Conservation (phyloP, 2,797 vertebrate species). For the Cryptoprocta ferox region DNA sequence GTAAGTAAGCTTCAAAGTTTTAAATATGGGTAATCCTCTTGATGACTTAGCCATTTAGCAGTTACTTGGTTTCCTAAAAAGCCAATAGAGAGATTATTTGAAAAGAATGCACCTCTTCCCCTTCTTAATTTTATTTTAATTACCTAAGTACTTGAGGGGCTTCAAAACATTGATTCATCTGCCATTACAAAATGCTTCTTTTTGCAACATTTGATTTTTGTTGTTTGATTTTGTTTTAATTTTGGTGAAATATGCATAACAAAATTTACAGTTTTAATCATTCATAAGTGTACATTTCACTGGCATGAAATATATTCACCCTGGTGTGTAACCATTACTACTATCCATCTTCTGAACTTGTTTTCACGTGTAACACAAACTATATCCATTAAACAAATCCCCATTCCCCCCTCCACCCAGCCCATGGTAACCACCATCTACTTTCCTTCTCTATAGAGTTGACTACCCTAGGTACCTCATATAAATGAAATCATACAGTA, state of each 20-base stretch:
- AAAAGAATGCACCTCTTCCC: background rate
- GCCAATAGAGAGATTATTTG: conserved; percentile 13
- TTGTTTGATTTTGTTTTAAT: background rate
- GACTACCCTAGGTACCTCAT: background rate
- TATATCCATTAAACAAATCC: background rate
- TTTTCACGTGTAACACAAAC: background rate
- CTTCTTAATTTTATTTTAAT: conserved; percentile 70
- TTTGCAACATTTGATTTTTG: background rate
- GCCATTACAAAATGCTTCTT: background rate
- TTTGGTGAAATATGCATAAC: background rate
- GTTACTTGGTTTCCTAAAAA: conserved; percentile 19
- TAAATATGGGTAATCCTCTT: background rate
- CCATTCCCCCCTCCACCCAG: rapidly evolving
- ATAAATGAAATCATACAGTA: background rate
- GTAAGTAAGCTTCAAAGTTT: background rate
- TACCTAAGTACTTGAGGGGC: conserved; percentile 19
- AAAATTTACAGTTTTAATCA: background rate
- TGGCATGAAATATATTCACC: background rate
- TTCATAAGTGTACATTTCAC: background rate
- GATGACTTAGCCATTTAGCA: conserved; percentile 30
- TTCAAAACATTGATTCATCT: conserved; percentile 1
- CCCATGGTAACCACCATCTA: background rate
- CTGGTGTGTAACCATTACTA: background rate
- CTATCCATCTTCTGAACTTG: background rate
- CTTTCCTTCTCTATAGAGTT: background rate